Base-by-base conservation (phyloP, 2,888 invertebrate species). In the Callinectes sapidus region DNA sequence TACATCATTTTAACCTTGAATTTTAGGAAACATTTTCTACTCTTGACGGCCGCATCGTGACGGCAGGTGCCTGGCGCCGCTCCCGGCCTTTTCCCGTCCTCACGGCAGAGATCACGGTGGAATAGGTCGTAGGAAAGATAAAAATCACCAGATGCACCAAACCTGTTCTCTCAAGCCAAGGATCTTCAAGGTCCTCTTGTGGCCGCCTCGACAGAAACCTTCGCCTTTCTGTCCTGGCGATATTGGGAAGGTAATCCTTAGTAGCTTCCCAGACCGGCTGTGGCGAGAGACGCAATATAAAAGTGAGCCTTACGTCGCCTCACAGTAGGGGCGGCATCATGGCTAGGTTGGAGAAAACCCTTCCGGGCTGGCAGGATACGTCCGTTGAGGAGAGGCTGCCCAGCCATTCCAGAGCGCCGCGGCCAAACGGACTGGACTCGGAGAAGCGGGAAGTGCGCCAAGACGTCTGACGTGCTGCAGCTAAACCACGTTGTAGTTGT, bases 161-260 rank as follows among this genome's bases (percentile, higher is more conserved):
- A 90, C 90, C 90, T 86, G 90, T 90, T 90, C 39, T 90, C 81
- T 35, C 13, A 32, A 23, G 35, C 23, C 85, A 90, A 90, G 90
- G 90, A 28, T 90, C 90, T 81, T 90, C 86, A 90, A 90, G 90
- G 90, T 90, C 90, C 90, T 85, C 55, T 77, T 77, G 71, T 77
- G 71, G 71, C 71, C 71, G 28, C 28, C 28, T 23, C 28, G 71
- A 13, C 71, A 28, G 28, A 77, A 77, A 28, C 28, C 71, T 77
- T 77, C 71, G 71, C 71, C 71, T 28, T 77, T 77, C 71, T 77
- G 71, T 77, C 71, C 71, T n/a, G 28, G 32, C 6, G 71, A 32
- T 77, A 28, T n/a, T 77, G 71, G 28, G 71, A 32, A 77, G 71
- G 28, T 77, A 77, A 77, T 77, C 28, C 71, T 10, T n/a, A 77